These are phyloP conservation scores for Emmelina monodactyla DNA, from an alignment of 2,888 invertebrate genomes.

Conservation along the genomic window DNA sequence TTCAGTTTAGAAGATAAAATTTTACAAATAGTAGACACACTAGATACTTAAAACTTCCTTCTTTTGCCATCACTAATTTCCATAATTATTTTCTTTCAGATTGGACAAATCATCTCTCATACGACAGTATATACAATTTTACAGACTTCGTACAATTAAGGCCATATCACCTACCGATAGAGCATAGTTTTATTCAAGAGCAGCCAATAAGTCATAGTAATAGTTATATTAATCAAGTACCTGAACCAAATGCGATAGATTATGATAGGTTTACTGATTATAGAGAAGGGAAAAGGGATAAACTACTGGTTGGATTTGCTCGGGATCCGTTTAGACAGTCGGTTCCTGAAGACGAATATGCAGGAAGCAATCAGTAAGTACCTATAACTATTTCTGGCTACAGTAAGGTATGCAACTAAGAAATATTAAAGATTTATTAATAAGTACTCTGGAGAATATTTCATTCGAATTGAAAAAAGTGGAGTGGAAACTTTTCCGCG, in stretches of 20 bases:
- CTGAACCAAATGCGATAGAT: conserved; percentile 10
- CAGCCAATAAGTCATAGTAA: conserved; percentile 10
- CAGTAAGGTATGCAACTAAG: no score
- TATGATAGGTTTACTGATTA: conserved; percentile 13
- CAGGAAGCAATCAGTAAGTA: conserved; percentile 39
- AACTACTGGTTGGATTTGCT: conserved; percentile 43
- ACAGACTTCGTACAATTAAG: conserved; percentile 40
- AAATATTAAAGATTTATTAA: no score
- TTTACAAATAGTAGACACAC: no score
- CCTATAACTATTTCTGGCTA: no score
- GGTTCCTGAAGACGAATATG: conserved; percentile 41
- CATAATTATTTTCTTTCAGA: conserved; percentile 37
- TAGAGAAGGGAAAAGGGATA: conserved; percentile 18
- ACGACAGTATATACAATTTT: conserved; percentile 42
- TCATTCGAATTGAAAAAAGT: no score
- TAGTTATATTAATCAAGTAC: conserved; percentile 2
- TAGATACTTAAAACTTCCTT: no score
- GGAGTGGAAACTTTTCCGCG: no score
- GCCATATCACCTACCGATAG: conserved; percentile 25
- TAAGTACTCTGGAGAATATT: no score
- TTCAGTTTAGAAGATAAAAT: no score
- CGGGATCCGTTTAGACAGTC: conserved; percentile 50
- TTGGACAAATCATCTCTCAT: conserved; percentile 31
- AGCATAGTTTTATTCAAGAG: conserved; percentile 18
- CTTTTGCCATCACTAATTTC: no score